Base-by-base conservation (phyloP, 2,113 vertebrate genomes). In the Brachypodius melanocephalos region DNA sequence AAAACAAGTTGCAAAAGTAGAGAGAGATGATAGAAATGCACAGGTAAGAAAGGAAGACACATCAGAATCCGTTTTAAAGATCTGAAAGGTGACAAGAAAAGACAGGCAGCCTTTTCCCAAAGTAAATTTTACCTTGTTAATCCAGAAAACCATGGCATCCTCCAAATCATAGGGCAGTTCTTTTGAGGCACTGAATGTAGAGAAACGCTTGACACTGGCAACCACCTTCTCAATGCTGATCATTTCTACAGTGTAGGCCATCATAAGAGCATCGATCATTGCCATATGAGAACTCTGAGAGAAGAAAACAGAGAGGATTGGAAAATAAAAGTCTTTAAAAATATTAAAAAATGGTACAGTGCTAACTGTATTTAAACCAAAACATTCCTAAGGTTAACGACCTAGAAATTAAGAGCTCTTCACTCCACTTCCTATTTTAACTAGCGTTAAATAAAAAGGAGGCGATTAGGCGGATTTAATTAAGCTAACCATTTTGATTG, bases 161-260 rank as follows among this genome's bases (percentile, higher is more conserved):
- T 99, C 99, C 15, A 99, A 96, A 97, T 99, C 99, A 43, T 99
- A 99, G 20, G 99, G 99, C n/a, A 99, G 98, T 89, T 99, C 99
- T 91, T 99, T 99, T 4, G 99, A 99, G 98, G 99, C 99, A 88
- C 99, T 99, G 97, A 99, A 99, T 0, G 99, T 99, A 40, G 99
- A 99, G 97, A 99, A 99, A 90, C 99, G 99, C 91, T 99, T 98
- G 95, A 99, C 99, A 5, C 99, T 99, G 54, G 99, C 98, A 52
- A 99, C 99, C 72, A 99, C 99, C 95, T 99, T 99, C 87, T 99
- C 99, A 6, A 99, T 99, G 98, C 99, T 99, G 98, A 99, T 99
- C 99, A 99, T 99, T 97, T 99, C 99, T 76, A 99, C 99, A 0
- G 99, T 99, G 96, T 99, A 99, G 79, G 98, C 99, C 99, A 99